These are phyloP conservation scores for Danaus melanippus DNA, from an alignment of 1,140 invertebrate species.

Conservation along the genomic window DNA sequence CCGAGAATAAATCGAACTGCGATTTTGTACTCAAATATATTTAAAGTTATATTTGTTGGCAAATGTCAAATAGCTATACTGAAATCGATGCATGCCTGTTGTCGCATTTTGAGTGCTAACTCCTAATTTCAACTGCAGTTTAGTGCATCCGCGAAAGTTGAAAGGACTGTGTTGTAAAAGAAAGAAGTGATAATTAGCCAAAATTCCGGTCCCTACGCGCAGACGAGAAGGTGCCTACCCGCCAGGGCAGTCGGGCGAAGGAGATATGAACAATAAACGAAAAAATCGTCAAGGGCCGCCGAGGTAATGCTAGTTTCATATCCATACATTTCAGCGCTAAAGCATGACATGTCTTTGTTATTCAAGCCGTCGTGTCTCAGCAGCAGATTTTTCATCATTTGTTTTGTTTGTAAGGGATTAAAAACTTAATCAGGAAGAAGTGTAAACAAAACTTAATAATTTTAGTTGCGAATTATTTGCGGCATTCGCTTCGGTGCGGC, in stretches of 20 bases:
- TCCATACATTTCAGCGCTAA: constrained; percentile 43
- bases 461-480: constrained; percentile 26
- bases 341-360: constrained; percentile 66
- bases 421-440: constrained; percentile 34
- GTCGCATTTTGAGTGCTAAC: constrained; percentile 63
- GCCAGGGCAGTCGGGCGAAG: constrained; percentile 71
- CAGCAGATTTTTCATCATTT: constrained; percentile 38
- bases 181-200: constrained; percentile 73
- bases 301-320: constrained; percentile 66
- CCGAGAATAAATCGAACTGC: constrained; percentile 68
- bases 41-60: constrained; percentile 71
- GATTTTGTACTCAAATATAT: constrained; percentile 73
- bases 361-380: constrained; percentile 32
- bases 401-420: constrained; percentile 52
- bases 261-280: constrained; percentile 74
- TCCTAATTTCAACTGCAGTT: constrained; percentile 71
- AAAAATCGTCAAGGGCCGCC: constrained; percentile 74
- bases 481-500: constrained; percentile 37
- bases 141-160: constrained; percentile 73
- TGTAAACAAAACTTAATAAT: constrained; percentile 59
- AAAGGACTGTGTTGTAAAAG: constrained; percentile 72
- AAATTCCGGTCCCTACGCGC: constrained; percentile 77
- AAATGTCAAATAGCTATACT: constrained; percentile 66
- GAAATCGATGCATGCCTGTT: constrained; percentile 65
- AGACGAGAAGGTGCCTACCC: constrained; percentile 74